Conservation (phyloP, 2,888 invertebrate species). For the Troides oblongomaculatus region DNA sequence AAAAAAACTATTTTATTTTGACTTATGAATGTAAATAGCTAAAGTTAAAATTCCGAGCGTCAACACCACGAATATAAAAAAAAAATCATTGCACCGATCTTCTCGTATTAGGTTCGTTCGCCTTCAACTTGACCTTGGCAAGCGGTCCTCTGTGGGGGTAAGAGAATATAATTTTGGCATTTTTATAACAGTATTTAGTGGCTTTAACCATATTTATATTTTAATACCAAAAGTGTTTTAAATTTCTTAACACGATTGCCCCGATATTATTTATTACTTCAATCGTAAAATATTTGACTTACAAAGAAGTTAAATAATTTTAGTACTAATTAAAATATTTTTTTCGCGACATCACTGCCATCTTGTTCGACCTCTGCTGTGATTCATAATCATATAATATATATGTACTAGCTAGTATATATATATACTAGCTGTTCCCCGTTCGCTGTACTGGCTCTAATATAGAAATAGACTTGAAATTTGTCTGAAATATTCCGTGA, state of each 20-base stretch:
- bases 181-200: conserved; percentile 44
- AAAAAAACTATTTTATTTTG: too few relatives aligned
- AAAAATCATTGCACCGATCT: conserved; percentile 25
- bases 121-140: conserved; percentile 47
- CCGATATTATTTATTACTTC: not conserved
- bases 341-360: not conserved
- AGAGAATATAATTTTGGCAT: conserved; percentile 41
- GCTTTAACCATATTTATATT: conserved; percentile 24
- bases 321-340: too few relatives aligned
- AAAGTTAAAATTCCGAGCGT: not conserved
- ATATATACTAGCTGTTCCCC: not conserved
- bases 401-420: not conserved
- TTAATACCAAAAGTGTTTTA: not conserved
- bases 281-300: not conserved
- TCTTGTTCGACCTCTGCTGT: not conserved
- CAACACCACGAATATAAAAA: not conserved
- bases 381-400: not conserved
- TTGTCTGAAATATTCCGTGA: too few relatives aligned
- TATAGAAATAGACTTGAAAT: too few relatives aligned
- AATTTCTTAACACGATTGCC: not conserved
- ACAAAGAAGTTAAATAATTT: too few relatives aligned
- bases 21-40: not conserved
- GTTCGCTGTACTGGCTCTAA: too few relatives aligned
- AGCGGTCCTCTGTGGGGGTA: conserved; percentile 44
- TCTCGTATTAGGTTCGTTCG: conserved; percentile 42